These are phyloP conservation scores for Gymnarchus niloticus DNA, from an alignment of 2,113 vertebrate species.

Conservation along the genomic window DNA sequence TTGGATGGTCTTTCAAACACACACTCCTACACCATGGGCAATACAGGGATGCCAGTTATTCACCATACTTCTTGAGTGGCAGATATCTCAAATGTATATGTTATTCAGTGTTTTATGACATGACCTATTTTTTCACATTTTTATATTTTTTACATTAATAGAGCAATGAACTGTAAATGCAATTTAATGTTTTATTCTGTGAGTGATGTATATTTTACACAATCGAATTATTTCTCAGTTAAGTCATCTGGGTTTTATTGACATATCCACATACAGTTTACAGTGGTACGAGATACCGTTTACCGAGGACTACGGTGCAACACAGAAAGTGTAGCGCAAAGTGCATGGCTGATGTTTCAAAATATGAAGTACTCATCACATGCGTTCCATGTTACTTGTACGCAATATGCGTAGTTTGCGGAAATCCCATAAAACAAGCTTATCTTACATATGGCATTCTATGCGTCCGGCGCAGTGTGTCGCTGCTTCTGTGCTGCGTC, in stretches of 20 bases:
- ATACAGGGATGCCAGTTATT: not conserved
- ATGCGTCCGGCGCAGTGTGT: not conserved
- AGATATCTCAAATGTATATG: not conserved
- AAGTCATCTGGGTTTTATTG: no score
- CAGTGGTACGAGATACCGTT: no score
- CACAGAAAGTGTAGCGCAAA: no score
- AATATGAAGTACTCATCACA: no score
- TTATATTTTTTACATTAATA: not conserved
- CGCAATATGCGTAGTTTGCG: not conserved
- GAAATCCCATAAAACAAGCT: not conserved
- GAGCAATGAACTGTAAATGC: not conserved
- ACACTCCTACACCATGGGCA: not conserved
- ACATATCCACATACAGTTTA: no score
- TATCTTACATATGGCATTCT: not conserved
- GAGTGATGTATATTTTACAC: not conserved
- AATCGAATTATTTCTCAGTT: not conserved
- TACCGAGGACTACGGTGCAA: no score
- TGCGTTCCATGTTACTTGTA: no score
- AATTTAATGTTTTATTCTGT: not conserved
- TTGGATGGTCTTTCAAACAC: not conserved
- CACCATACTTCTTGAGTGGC: not conserved
- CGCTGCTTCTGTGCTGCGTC: not conserved
- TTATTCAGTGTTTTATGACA: not conserved
- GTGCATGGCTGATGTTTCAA: no score
- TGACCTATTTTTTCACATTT: no score